phyloP scores from a whole-genome alignment of 2,888 invertebrate species.

The Dorcus hopei region DNA sequence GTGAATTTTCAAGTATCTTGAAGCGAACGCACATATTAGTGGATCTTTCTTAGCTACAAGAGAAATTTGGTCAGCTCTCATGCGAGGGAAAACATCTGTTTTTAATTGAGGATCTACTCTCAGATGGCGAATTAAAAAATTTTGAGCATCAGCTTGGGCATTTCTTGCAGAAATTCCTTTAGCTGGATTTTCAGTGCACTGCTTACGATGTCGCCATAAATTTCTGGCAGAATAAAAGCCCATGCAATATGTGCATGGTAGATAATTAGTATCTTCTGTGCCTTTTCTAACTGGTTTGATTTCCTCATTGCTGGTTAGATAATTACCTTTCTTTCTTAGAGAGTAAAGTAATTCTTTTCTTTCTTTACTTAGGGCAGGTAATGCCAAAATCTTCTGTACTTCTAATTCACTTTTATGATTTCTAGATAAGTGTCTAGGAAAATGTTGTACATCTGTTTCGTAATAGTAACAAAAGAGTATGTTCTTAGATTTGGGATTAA shows the following conservation, averaged over 20 bases:
- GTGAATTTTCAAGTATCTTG: conserved; percentile 19
- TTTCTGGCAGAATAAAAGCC: conserved; percentile 4
- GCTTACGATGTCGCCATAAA: conserved; percentile 6
- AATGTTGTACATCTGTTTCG: too few relatives aligned
- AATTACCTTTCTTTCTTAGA: not conserved
- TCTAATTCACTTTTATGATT: too few relatives aligned
- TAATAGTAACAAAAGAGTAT: too few relatives aligned
- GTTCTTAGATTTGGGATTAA: too few relatives aligned
- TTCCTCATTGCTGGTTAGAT: not conserved
- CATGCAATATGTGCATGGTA: conserved; percentile 3
- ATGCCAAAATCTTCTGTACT: not conserved
- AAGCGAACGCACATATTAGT: conserved; percentile 17
- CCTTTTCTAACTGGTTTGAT: not conserved
- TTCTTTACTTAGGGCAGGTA: not conserved
- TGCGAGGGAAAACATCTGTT: conserved; percentile 13
- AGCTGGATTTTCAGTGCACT: conserved; percentile 1
- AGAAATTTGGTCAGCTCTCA: conserved; percentile 16
- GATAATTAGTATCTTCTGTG: not conserved
- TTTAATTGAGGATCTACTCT: conserved; percentile 9
- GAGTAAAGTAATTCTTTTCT: not conserved
- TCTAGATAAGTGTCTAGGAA: too few relatives aligned
- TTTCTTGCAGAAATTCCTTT: not conserved
- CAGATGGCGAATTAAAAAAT: conserved; percentile 6
- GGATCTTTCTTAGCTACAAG: conserved; percentile 14
- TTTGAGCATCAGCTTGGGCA: not conserved